Conservation (phyloP, 92 coral and sea anemone genomes). For the Micromussa lordhowensis region DNA sequence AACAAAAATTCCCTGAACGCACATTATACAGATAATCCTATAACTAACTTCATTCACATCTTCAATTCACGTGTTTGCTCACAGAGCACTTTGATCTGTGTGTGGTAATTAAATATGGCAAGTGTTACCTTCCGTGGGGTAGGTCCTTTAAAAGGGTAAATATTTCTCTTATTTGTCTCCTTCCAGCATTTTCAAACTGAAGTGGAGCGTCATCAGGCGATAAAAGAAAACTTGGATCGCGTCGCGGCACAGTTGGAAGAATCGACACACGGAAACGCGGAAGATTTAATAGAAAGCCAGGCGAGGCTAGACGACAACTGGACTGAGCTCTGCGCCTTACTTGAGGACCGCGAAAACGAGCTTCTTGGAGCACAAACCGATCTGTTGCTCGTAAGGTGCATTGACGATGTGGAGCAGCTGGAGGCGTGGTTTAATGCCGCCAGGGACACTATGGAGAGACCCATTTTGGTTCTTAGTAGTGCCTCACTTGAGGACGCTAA, state of each 20-base stretch:
- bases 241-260: slow-evolving; percentile 78
- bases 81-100: too few relatives aligned
- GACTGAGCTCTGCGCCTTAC: slow-evolving; percentile 88
- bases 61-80: too few relatives aligned
- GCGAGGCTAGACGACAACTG: slow-evolving; percentile 81
- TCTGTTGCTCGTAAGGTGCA: slow-evolving; percentile 67
- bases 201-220: slow-evolving; percentile 77
- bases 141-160: not conserved
- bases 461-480: slow-evolving; percentile 80
- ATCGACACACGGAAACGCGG: slow-evolving; percentile 79
- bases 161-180: not conserved
- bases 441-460: slow-evolving; percentile 56
- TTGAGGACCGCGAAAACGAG: slow-evolving; percentile 92
- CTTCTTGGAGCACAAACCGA: slow-evolving; percentile 81
- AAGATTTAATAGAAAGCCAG: slow-evolving; percentile 81
- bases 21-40: too few relatives aligned
- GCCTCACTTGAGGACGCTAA: slow-evolving; percentile 79
- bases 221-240: slow-evolving; percentile 80
- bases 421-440: slow-evolving; percentile 75
- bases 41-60: too few relatives aligned
- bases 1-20: too few relatives aligned
- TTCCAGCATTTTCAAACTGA: slow-evolving; percentile 90
- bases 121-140: not conserved
- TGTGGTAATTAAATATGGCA: too few relatives aligned
- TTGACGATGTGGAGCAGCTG: slow-evolving; percentile 76